Percentiles rank a stretch among this genome's conserved stretches.
phyloP scores from a whole-genome alignment of 1,140 invertebrate genomes.

The Batillaria attramentaria region DNA sequence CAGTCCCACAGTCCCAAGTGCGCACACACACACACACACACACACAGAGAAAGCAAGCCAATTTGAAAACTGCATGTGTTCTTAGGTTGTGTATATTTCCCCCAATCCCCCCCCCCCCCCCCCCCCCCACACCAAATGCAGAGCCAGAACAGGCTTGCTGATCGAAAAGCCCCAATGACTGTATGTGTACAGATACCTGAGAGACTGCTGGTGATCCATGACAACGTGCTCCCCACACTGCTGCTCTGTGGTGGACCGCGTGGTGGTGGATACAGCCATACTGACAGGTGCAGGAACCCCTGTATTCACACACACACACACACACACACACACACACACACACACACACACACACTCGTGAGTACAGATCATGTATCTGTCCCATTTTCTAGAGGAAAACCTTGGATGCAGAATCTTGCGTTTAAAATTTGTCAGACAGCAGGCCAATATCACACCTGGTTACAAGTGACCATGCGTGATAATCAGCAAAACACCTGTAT shows the following conservation, averaged over 20 bases:
- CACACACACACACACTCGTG: not conserved
- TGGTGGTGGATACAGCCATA: constrained; percentile 57
- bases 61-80: too few species aligned
- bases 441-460: too few species aligned
- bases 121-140: not conserved
- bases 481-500: too few species aligned
- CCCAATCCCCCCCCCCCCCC: too few species aligned
- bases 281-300: constrained; percentile 56
- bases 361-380: not conserved
- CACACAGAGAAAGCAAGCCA: too few species aligned
- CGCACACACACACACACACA: too few species aligned
- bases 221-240: constrained; percentile 17
- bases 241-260: not conserved
- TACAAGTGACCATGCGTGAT: too few species aligned
- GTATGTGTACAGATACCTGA: constrained; percentile 14
- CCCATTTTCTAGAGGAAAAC: not conserved
- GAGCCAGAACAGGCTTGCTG: not conserved
- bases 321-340: not conserved
- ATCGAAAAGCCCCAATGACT: not conserved
- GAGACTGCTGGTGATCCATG: constrained; percentile 38
- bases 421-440: too few species aligned
- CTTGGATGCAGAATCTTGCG: not conserved
- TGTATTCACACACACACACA: constrained; percentile 17
- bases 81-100: too few species aligned
- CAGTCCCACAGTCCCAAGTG: too few species aligned